A percentile compares a stretch with the other conserved stretches of the same genome.
These are phyloP conservation scores for Drosophila arizonae DNA, from an alignment of 1,140 invertebrate species.

Conservation along the genomic window DNA sequence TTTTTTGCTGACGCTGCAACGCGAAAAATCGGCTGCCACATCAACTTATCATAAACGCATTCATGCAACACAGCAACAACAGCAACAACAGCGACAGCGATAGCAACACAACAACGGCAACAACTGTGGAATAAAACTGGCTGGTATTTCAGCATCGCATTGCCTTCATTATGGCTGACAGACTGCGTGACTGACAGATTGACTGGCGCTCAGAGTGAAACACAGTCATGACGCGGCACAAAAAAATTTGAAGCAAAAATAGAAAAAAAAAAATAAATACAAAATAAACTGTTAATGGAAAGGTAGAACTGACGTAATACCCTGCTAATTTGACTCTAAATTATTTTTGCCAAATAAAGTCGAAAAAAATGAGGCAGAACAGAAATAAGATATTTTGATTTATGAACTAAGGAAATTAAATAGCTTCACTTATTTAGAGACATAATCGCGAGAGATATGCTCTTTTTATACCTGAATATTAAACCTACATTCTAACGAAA, in stretches of 20 bases:
- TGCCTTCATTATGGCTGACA: slow-evolving; percentile 75
- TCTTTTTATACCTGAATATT: no score
- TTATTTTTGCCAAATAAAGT: no score
- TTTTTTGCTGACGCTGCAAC: slow-evolving; percentile 32
- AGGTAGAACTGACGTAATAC: background rate
- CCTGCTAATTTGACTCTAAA: background rate
- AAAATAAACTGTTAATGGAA: background rate
- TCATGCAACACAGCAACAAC: slow-evolving; percentile 43
- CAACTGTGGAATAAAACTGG: slow-evolving; percentile 27
- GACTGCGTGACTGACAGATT: slow-evolving; percentile 78
- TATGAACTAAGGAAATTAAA: no score
- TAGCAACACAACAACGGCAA: slow-evolving; percentile 24
- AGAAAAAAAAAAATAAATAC: slow-evolving; percentile 1
- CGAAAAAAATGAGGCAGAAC: no score
- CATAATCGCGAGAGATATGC: no score
- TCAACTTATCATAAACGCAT: slow-evolving; percentile 54
- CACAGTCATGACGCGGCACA: slow-evolving; percentile 60
- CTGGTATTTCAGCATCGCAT: slow-evolving; percentile 50
- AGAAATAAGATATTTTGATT: no score
- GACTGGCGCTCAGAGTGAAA: slow-evolving; percentile 71
- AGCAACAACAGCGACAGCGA: slow-evolving; percentile 12
- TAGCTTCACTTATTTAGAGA: no score
- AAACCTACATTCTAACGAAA: no score
- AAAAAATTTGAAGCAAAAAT: slow-evolving; percentile 48
- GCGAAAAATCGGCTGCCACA: slow-evolving; percentile 34